phyloP scores from a whole-genome alignment of 2,888 invertebrate species.

The Cerastis leucographa region DNA sequence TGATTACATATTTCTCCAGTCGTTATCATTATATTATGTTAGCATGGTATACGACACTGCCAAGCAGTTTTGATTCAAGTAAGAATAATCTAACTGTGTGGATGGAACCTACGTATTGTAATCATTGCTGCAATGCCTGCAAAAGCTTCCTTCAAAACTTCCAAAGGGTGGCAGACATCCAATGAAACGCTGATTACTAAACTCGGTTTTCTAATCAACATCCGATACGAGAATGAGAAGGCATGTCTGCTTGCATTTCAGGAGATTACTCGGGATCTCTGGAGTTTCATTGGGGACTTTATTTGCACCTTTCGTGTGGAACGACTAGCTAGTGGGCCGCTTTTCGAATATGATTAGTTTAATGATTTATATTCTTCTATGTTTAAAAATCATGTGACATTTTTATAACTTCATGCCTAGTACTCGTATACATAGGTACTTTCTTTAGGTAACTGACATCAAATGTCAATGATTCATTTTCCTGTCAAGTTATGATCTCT shows the following conservation, averaged over 20 bases:
- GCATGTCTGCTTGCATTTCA: neutral
- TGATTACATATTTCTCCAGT: constrained; percentile 21
- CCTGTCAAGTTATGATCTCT: constrained; percentile 1
- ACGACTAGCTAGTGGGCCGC: neutral
- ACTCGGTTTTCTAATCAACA: neutral
- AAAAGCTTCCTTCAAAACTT: neutral
- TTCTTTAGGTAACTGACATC: neutral
- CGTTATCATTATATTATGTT: constrained; percentile 2
- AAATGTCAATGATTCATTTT: neutral
- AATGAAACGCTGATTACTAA: neutral
- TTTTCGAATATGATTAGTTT: neutral
- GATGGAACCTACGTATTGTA: neutral
- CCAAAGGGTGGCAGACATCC: neutral
- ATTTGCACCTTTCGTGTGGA: neutral
- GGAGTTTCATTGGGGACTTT: constrained; percentile 4
- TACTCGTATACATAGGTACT: no score
- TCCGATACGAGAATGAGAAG: neutral
- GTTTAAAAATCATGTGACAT: neutral
- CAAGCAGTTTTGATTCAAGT: constrained; percentile 15
- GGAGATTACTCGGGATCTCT: neutral
- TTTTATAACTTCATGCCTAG: neutral
- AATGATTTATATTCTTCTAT: neutral
- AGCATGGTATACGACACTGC: neutral
- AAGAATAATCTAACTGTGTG: neutral
- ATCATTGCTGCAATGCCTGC: neutral